Conservation (phyloP, 2,888 invertebrate genomes). For the Zele albiditarsus region DNA sequence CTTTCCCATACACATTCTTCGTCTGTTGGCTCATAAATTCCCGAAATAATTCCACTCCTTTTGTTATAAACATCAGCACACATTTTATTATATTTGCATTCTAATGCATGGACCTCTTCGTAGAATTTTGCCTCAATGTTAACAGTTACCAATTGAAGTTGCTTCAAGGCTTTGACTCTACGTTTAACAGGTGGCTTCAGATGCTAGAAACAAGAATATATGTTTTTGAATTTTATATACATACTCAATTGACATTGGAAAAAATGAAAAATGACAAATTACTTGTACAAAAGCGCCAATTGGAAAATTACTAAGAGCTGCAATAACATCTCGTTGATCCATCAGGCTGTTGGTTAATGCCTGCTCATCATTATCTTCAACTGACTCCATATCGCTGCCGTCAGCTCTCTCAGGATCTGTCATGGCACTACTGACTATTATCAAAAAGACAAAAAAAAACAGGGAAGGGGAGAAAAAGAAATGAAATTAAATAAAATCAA, state of each 20-base stretch:
- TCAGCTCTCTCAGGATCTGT: constrained; percentile 80
- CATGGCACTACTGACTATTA: constrained; percentile 74
- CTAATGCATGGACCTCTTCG: constrained; percentile 92
- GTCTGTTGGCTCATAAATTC: constrained; percentile 89
- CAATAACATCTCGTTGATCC: constrained; percentile 72
- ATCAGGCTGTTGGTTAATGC: constrained; percentile 73
- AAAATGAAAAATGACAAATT: constrained; percentile 36
- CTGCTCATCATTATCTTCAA: constrained; percentile 79
- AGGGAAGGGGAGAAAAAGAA: constrained; percentile 19
- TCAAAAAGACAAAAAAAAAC: constrained; percentile 10
- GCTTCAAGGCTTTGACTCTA: constrained; percentile 88
- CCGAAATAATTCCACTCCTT: constrained; percentile 79
- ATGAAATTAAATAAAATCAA: constrained; percentile 9
- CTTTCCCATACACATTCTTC: constrained; percentile 93
- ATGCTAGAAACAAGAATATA: constrained; percentile 46
- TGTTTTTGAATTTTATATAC: neutral
- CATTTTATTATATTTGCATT: constrained; percentile 89
- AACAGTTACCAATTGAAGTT: constrained; percentile 87
- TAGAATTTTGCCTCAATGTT: constrained; percentile 95
- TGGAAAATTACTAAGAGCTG: constrained; percentile 77
- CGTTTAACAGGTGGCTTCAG: constrained; percentile 84
- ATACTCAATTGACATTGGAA: neutral
- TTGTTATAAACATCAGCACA: constrained; percentile 87
- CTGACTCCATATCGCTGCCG: constrained; percentile 80
- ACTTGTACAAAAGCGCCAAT: constrained; percentile 73